phyloP scores from a whole-genome alignment of 2,888 invertebrate species.

The Amorpha juglandis region DNA sequence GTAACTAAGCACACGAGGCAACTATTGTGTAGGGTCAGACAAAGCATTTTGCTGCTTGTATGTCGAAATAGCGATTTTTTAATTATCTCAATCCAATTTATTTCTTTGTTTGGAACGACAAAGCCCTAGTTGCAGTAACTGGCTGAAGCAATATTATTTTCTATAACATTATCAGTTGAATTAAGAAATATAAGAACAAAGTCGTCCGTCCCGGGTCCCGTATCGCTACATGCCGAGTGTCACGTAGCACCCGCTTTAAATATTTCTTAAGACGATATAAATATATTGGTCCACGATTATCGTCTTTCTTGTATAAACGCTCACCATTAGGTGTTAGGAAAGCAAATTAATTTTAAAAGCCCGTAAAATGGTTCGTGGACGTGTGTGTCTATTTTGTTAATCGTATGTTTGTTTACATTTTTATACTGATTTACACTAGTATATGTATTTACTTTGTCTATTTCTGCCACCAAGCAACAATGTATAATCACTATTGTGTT shows the following conservation, averaged over 20 bases:
- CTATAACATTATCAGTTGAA: neutral
- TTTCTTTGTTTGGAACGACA: neutral
- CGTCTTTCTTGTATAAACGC: constrained; percentile 8
- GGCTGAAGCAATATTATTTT: neutral
- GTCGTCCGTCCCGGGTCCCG: constrained; percentile 13
- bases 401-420: constrained; percentile 1
- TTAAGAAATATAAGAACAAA: constrained; percentile 17
- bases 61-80: neutral
- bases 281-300: constrained; percentile 24
- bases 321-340: constrained; percentile 13
- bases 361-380: constrained; percentile 23
- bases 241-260: constrained; percentile 22
- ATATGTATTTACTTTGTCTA: neutral
- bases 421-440: neutral
- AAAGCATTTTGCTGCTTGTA: neutral
- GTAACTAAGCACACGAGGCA: too few relatives aligned
- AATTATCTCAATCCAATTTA: neutral
- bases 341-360: constrained; percentile 13
- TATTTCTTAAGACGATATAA: constrained; percentile 20
- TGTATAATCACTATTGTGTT: too few relatives aligned
- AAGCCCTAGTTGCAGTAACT: neutral
- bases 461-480: too few relatives aligned
- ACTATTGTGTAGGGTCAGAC: too few relatives aligned
- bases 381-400: neutral
- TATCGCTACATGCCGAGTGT: constrained; percentile 16